Conservation (phyloP, 2,797 vertebrate genomes). For the Danio albolineatus region DNA sequence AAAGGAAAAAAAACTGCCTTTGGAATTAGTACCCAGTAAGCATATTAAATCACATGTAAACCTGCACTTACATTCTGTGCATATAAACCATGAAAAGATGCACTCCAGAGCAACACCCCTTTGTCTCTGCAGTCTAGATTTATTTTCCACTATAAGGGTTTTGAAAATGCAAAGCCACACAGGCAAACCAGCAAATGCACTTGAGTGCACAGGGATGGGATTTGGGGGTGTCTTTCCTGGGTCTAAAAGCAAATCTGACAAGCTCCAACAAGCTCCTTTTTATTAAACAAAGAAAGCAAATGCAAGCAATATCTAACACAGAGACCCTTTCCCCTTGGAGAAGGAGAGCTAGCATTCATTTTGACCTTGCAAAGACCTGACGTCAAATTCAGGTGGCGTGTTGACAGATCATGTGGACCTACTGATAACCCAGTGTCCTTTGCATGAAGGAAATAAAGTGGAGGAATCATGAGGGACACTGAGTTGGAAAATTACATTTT, state of each 20-base stretch:
- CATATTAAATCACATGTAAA: background rate
- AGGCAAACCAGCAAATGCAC: constrained; percentile 46
- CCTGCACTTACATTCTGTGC: constrained; percentile 19
- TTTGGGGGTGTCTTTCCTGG: constrained; percentile 47
- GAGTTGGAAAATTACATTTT: constrained; percentile 21
- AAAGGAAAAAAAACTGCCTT: background rate
- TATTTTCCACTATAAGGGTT: constrained; percentile 33
- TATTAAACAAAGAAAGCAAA: constrained; percentile 61
- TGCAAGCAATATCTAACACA: constrained; percentile 53
- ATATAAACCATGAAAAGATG: constrained; percentile 25
- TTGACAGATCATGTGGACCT: constrained; percentile 54
- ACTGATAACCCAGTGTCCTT: constrained; percentile 45
- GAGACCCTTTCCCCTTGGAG: constrained; percentile 48
- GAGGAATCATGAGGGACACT: constrained; percentile 27
- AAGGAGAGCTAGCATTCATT: constrained; percentile 53
- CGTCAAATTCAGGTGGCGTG: constrained; percentile 52
- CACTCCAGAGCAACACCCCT: background rate
- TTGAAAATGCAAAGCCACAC: constrained; percentile 53
- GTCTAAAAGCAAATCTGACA: constrained; percentile 61
- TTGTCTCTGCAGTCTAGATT: constrained; percentile 30
- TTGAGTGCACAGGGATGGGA: constrained; percentile 52
- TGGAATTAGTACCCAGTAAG: background rate
- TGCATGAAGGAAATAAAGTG: constrained; percentile 50
- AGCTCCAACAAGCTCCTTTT: constrained; percentile 58
- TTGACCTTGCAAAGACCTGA: constrained; percentile 59